These are phyloP conservation scores for Tetranychus piercei DNA, from an alignment of 2,888 invertebrate species.

Conservation along the genomic window DNA sequence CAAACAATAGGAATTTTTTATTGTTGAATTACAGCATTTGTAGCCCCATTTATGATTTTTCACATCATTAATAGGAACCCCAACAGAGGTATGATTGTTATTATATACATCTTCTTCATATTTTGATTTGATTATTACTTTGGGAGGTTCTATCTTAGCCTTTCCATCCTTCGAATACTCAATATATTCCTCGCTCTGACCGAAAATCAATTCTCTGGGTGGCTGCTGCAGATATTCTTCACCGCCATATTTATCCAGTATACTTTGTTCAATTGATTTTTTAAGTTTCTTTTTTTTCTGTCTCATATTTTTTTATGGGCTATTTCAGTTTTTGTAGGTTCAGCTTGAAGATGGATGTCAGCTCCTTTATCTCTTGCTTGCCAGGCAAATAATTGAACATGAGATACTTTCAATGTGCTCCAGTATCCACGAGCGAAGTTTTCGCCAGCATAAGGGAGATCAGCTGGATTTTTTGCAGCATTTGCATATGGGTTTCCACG, in stretches of 20 bases:
- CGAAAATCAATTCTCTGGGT: constrained; percentile 66
- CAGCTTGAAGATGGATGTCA: constrained; percentile 84
- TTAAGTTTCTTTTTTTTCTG: constrained; percentile 77
- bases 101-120: constrained; percentile 84
- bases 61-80: constrained; percentile 73
- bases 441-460: constrained; percentile 69
- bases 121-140: constrained; percentile 58
- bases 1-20: constrained; percentile 61
- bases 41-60: constrained; percentile 81
- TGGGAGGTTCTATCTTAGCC: constrained; percentile 57
- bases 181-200: constrained; percentile 86
- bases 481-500: constrained; percentile 74
- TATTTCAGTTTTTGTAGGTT: constrained; percentile 88
- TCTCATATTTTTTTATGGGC: constrained; percentile 70
- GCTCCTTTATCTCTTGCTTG: constrained; percentile 80
- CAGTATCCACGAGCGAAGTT: constrained; percentile 86
- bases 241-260: constrained; percentile 84
- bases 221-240: constrained; percentile 73
- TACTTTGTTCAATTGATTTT: constrained; percentile 54
- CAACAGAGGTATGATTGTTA: constrained; percentile 80
- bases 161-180: constrained; percentile 78
- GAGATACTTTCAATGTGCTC: constrained; percentile 73
- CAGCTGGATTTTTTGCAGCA: constrained; percentile 30
- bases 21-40: constrained; percentile 78
- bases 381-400: constrained; percentile 90